Evolutionary conservation across 2,113 vertebrate genomes (phyloP).

Genomic region (Grammatotria lemairii): DNA sequence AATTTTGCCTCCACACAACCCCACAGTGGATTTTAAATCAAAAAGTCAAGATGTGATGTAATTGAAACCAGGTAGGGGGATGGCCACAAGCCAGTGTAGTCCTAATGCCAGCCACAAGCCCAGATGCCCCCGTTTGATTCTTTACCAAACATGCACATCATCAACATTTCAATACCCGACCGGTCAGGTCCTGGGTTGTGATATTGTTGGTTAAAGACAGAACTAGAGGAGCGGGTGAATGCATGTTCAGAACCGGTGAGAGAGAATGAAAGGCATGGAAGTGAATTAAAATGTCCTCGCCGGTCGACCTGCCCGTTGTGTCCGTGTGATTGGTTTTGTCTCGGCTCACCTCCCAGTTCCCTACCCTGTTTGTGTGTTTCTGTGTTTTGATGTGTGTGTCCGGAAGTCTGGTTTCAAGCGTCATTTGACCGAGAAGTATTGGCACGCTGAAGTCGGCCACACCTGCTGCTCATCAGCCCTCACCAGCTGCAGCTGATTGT

Average conservation of each 20-base stretch:
- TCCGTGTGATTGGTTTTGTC: not conserved
- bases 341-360: not conserved
- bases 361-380: not conserved
- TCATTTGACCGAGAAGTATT: not conserved
- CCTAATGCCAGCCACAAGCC: not conserved
- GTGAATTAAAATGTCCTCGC: not conserved
- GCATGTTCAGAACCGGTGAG: not conserved
- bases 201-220: not conserved
- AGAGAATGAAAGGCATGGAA: not conserved
- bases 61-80: not conserved
- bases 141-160: not conserved
- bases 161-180: not conserved
- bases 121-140: not conserved
- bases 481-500: not conserved
- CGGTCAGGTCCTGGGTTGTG: not conserved
- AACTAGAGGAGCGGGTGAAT: not conserved
- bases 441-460: not conserved
- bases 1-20: not conserved
- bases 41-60: not conserved
- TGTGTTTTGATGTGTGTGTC: not conserved
- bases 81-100: not conserved
- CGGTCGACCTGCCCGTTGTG: not conserved
- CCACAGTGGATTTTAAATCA: not conserved
- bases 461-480: not conserved
- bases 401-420: not conserved